Evolutionary conservation across 2,888 invertebrate species (phyloP), one percentile per base, ranked within the genome.

Genomic region (Hylaea fasciaria): DNA sequence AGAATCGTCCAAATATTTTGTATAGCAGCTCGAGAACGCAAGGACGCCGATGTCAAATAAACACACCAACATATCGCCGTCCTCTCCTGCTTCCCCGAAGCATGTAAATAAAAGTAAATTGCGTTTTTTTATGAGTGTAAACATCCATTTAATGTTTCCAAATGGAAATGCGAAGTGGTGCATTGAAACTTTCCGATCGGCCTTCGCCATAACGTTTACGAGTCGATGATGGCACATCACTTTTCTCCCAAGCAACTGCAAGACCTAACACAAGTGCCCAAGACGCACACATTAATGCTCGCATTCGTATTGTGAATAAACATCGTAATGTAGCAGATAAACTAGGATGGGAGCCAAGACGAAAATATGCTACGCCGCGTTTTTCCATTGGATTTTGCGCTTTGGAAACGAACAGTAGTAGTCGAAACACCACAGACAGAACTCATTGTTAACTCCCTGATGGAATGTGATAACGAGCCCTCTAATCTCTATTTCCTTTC

Each of bases 341-440:
- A 92, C 91, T 92, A 92, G 92, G 92, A 91, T 92, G 85, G 86
- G 88, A 91, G 92, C 92, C 92, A 92, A 92, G 92, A 92, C 92
- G 91, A 92, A 92, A 92, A 92, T 92, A 92, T 92, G 89, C 92
- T 81, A 87, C 89, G 82, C 80, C 90, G 91, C 88, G 91, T 92
- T 92, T 92, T 91, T 91, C 92, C 91, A 89, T 89, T 88, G 89
- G 89, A 84, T 89, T 89, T 86, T 82, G 87, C 87, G 88, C 89
- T 91, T 90, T 90, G 85, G 86, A 88, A 89, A 88, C 90, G 83
- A 81, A 80, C 85, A 86, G 85, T 86, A 86, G 85, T 86, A 89
- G 84, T 78, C 79, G 78, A 75, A 77, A 73, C 80, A 78, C 74
- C 79, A 77, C 73, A 70, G 71, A 74, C 79, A 72, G 75, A 80